phyloP scores from a whole-genome alignment of 1,140 invertebrate species.

The Thaumetopoea pityocampa region DNA sequence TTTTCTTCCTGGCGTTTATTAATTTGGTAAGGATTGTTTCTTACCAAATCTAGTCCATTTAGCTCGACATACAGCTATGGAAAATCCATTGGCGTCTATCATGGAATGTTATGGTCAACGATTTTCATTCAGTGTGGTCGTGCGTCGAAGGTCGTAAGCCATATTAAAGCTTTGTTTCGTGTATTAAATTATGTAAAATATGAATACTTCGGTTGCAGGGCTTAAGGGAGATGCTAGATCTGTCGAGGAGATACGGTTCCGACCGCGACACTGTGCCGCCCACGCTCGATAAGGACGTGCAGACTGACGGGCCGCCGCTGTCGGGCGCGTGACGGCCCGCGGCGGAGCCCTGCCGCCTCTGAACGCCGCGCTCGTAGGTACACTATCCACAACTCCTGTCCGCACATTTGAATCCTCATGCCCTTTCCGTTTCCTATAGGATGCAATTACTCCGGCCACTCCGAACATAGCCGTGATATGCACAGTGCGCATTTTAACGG shows the following conservation, averaged over 20 bases:
- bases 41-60: too few species aligned
- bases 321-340: conserved; percentile 56
- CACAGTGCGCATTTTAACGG: too few species aligned
- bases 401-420: conserved; percentile 25
- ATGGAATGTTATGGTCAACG: too few species aligned
- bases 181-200: too few species aligned
- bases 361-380: conserved; percentile 23
- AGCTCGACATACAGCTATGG: too few species aligned
- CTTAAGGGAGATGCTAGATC: conserved; percentile 82
- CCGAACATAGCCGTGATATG: too few species aligned
- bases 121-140: too few species aligned
- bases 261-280: conserved; percentile 51
- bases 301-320: conserved; percentile 76
- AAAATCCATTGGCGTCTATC: too few species aligned
- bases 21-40: too few species aligned
- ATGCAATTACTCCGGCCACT: not conserved
- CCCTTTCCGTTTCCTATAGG: not conserved
- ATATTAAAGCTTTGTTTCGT: too few species aligned
- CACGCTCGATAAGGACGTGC: conserved; percentile 79
- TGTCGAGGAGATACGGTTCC: conserved; percentile 81
- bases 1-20: too few species aligned
- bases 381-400: conserved; percentile 25
- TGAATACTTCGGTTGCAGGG: conserved; percentile 67
- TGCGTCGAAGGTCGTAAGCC: too few species aligned
- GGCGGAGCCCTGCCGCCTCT: conserved; percentile 34